Evolutionary conservation across 2,888 invertebrate genomes (phyloP).

Genomic region (Sialis fuliginosa): DNA sequence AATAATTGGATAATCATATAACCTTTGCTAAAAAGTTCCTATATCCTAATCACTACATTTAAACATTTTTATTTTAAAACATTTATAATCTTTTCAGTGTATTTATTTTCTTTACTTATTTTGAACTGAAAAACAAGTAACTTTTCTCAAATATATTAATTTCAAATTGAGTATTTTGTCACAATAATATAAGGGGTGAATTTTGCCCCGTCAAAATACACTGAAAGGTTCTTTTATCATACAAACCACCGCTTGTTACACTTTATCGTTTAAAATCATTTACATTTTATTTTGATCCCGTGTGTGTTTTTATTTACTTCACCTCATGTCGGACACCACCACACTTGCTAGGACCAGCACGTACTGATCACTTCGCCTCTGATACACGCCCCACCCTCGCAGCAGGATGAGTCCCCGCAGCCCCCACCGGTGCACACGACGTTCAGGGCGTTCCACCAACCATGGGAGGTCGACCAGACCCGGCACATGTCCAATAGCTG

Average conservation of each 20-base stretch:
- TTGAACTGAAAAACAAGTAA: no score
- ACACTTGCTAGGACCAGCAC: constrained; percentile 1
- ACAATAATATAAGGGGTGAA: no score
- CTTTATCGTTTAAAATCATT: neutral
- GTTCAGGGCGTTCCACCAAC: constrained; percentile 44
- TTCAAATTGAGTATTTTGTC: no score
- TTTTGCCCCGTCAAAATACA: neutral
- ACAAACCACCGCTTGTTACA: no score
- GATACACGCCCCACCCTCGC: constrained; percentile 5
- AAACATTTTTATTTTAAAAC: no score
- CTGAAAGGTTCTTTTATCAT: no score
- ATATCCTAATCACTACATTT: no score
- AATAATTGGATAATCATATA: no score
- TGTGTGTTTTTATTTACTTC: neutral
- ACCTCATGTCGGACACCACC: neutral
- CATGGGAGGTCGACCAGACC: constrained; percentile 47
- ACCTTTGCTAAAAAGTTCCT: no score
- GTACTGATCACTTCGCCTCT: constrained; percentile 6
- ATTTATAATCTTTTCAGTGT: no score
- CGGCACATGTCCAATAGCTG: constrained; percentile 27
- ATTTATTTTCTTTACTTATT: no score
- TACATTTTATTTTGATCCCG: constrained; percentile 3
- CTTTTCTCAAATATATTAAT: no score
- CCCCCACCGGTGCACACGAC: constrained; percentile 29
- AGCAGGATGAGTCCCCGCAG: constrained; percentile 19